Evolutionary conservation across 92 coral and sea anemone species (phyloP), one percentile per base, ranked within the genome.

Genomic region (Parazoanthus darwini): DNA sequence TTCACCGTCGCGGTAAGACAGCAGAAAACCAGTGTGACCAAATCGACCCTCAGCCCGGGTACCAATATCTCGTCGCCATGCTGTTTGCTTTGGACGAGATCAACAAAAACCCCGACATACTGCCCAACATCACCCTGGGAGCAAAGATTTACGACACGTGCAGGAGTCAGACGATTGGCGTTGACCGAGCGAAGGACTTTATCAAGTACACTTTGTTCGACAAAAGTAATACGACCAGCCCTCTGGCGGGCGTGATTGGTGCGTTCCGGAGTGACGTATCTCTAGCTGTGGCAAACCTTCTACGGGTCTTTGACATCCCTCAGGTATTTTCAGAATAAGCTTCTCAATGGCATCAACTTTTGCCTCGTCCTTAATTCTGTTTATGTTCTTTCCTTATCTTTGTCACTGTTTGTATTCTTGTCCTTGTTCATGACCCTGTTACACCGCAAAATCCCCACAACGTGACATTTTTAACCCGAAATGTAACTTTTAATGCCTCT

Each of bases 251-350:
- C 26, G 98, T 97, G 29, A 86, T 97, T 18, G 99, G 99, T 4
- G 96, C 99, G n/a, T 91, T 95, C 66, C 91, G 94, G 66, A 97
- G 99, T 88, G 99, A 93, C 65, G 99, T 95, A 8, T 96, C 99
- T 0, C 92, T 93, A 29, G 96, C 98, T 50, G 99, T 97, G 44
- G 99, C 98, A 1, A 97, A 95, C 66, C 90, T 97, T 42, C 95
- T 97, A 5, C 90, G 99, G 16, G 99, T 97, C 13, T 97, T 97
- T 75, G 93, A 95, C 70, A 95, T 97, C 72, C 99, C 99, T 15
- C 99, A 97, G 81, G 95, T 91, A 67, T 66, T 22, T 7, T 22
- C 33, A 42, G 58, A 44, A 9, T 33, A 22, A 79, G 37, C 38
- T 48, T 25, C 3, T 18, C 9, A 5, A 37, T 16, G 6, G 16